Base-by-base conservation (phyloP, 2,888 invertebrate genomes). In the Drosophila prostipennis region DNA sequence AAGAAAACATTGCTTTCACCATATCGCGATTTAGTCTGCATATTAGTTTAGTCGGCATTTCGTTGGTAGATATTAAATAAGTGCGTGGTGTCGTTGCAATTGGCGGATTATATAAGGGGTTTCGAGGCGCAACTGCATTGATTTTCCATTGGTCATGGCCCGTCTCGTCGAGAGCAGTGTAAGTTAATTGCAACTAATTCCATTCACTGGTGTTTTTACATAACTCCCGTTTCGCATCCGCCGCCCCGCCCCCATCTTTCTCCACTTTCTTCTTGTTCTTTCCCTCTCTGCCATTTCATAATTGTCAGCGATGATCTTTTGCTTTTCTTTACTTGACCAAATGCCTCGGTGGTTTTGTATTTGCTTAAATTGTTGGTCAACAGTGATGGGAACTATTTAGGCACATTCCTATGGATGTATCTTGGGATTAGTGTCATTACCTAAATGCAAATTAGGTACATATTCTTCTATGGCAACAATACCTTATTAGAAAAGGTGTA, bases 1-100 rank as follows among this genome's bases (percentile, higher is more conserved):
- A 81, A 78, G 79, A 83, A 79, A 81, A 78, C 85, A 78, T 84
- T 81, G 72, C 75, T 75, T 80, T 76, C 72, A 40, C 76, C 48
- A 68, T 70, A 52, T 40, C 65, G 72, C 72, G 51, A 40, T 68
- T 46, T 74, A 65, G 74, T 56, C 76, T 49, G 61, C 63, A 54
- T 45, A 54, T 54, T 64, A 57, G 80, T 68, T 78, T 80, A 81
- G 72, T 71, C 74, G 71, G 78, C 77, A 46, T 74, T 69, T 64
- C 32, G 59, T 70, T 76, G 69, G 65, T 76, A 45, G 46, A 58
- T 58, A 60, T 19, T 13, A 10, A 37, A 29, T 40, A 48, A 61
- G 48, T 37, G 45, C 55, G 43, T 55, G 29, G 34, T 37, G 43
- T 45, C 73, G 64, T 65, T 53, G 60, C 77, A 59, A 26, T 74